Evolutionary conservation across 2,797 vertebrate species (phyloP), one percentile per base, ranked within the genome.

Genomic region (Melanotaenia parkinsoni): DNA sequence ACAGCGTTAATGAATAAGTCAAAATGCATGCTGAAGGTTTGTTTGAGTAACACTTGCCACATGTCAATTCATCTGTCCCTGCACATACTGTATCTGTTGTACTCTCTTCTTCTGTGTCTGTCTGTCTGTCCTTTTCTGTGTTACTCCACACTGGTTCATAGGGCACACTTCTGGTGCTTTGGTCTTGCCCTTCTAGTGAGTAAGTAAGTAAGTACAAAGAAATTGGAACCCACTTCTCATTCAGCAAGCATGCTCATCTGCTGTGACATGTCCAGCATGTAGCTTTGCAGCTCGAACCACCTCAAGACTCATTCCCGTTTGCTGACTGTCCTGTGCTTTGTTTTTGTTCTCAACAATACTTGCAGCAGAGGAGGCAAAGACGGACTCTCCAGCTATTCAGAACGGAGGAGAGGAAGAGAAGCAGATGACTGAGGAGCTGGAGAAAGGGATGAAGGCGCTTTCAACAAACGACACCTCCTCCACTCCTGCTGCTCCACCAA

Each of bases 141-240:
- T 93, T 76, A 86, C 88, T 94, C 93, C 89, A 87, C 93, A 93
- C 93, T 95, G 91, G 86, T 89, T 94, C 74, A 84, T 94, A 96
- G 96, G 95, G 94, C 91, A 95, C 93, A 90, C 91, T 90, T 95
- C 95, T 86, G 95, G 89, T 91, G 94, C 94, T 94, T 94, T 96
- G 94, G 95, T 92, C 95, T 95, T 96, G 93, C 96, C 93, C 89
- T 92, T 90, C 93, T 97, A 96, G 95, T 96, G 96, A 96, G 95
- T 96, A 96, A 97, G 95, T 97, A 97, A 96, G 95, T 96, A 96
- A 97, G 95, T 97, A 97, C 92, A 90, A 94, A 86, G 88, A 94
- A 91, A 62, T 58, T 70, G 67, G 32, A 71, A 76, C 70, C 76
- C 77, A 74, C 54, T 18, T 84, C 65, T 87, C 76, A 85, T 83